Conservation (phyloP, 1,140 invertebrate genomes). For the Drosophila bifasciata region DNA sequence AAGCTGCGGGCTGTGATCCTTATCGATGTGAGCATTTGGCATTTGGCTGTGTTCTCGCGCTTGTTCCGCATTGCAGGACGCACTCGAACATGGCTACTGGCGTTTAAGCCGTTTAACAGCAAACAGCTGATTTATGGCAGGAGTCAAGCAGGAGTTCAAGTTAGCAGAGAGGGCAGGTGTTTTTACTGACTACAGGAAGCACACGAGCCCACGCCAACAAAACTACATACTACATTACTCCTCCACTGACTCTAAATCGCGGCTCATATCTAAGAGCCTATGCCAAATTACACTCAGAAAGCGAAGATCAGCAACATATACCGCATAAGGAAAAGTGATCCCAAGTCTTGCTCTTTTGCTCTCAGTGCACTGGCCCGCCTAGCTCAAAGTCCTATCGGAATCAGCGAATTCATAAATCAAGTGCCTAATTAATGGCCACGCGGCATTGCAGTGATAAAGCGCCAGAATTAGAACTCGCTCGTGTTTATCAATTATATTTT, state of each 20-base stretch:
- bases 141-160: conserved; percentile 16
- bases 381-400: conserved; percentile 42
- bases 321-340: too few relatives aligned
- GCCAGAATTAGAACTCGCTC: conserved; percentile 71
- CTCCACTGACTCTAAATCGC: conserved; percentile 7
- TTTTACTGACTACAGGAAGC: background rate
- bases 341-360: too few relatives aligned
- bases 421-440: conserved; percentile 68
- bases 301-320: background rate
- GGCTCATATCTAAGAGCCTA: conserved; percentile 32
- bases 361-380: background rate
- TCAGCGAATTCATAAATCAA: conserved; percentile 73
- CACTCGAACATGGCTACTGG: conserved; percentile 56
- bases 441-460: conserved; percentile 44
- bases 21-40: conserved; percentile 55
- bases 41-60: conserved; percentile 62
- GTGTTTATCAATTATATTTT: conserved; percentile 80
- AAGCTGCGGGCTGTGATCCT: conserved; percentile 56
- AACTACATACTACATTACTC: conserved; percentile 9
- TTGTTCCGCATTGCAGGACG: conserved; percentile 35
- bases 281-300: background rate
- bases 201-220: conserved; percentile 49
- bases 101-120: conserved; percentile 72
- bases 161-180: conserved; percentile 50
- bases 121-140: conserved; percentile 70